phyloP scores from a whole-genome alignment of 2,113 vertebrate species.

The Solea solea region DNA sequence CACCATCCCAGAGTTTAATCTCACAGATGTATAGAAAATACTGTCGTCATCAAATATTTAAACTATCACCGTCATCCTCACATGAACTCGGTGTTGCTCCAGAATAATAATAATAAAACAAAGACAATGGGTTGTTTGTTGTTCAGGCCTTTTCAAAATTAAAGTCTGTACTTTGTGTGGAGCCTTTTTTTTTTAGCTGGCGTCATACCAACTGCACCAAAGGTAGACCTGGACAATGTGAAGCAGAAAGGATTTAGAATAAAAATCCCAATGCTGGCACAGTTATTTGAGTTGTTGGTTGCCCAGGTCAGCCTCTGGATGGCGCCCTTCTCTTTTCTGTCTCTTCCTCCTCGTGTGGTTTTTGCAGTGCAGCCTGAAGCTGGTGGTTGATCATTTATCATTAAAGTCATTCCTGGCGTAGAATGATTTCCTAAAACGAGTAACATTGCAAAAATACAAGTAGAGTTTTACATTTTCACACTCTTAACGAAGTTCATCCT shows the following conservation, averaged over 20 bases:
- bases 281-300: not conserved
- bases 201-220: constrained; percentile 2
- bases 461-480: not conserved
- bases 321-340: constrained; percentile 17
- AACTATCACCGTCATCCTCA: too few species aligned
- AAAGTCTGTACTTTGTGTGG: constrained; percentile 14
- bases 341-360: constrained; percentile 35
- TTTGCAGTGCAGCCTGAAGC: constrained; percentile 57
- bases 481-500: not conserved
- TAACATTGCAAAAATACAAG: not conserved
- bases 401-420: too few species aligned
- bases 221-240: constrained; percentile 25
- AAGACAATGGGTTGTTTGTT: not conserved
- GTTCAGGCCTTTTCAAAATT: constrained; percentile 18
- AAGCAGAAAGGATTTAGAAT: not conserved
- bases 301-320: constrained; percentile 44
- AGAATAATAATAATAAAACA: not conserved
- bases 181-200: not conserved
- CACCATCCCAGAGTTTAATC: too few species aligned
- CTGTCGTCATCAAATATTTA: too few species aligned
- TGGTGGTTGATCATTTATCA: constrained; percentile 13
- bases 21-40: too few species aligned
- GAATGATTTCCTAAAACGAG: too few species aligned
- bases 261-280: too few species aligned
- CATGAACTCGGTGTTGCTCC: too few species aligned